A percentile compares a stretch with the other conserved stretches of the same genome.
These are phyloP conservation scores for Sinocyclocheilus anophthalmus DNA, from an alignment of 2,113 vertebrate species.

Conservation along the genomic window DNA sequence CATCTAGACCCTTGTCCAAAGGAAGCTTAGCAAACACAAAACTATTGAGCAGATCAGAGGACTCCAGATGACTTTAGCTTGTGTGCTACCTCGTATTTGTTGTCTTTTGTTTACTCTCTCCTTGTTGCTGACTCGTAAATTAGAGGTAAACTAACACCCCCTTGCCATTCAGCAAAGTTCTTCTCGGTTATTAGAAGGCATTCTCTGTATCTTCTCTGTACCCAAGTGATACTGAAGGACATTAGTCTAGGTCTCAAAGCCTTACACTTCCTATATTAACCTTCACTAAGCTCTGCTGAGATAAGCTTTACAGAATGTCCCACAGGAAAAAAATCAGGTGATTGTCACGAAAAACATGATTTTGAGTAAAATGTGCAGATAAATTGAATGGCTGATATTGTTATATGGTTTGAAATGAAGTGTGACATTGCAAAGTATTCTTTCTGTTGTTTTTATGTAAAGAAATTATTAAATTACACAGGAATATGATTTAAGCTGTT, in stretches of 20 bases:
- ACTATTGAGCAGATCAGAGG: constrained; percentile 15
- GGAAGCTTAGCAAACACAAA: not conserved
- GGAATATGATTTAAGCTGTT: not conserved
- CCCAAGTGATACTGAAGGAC: not conserved
- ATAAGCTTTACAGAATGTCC: not conserved
- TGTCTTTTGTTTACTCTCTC: constrained; percentile 32
- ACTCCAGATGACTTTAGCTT: not conserved
- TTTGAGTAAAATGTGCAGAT: not conserved
- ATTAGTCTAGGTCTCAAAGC: not conserved
- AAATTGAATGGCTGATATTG: not conserved
- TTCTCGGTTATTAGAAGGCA: not conserved
- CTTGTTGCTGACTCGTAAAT: constrained; percentile 53
- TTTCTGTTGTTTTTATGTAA: not conserved
- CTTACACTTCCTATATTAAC: not conserved
- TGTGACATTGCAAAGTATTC: not conserved
- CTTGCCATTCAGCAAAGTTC: not conserved
- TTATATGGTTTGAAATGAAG: no score
- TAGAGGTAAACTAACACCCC: constrained; percentile 28
- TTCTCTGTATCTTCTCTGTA: not conserved
- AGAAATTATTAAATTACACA: not conserved
- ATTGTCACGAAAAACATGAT: not conserved
- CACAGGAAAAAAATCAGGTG: not conserved
- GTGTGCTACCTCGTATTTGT: constrained; percentile 39
- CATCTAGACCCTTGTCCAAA: not conserved
- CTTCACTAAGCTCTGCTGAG: not conserved